Evolutionary conservation across 2,888 invertebrate genomes (phyloP).

Genomic region (Xylocampa areola): DNA sequence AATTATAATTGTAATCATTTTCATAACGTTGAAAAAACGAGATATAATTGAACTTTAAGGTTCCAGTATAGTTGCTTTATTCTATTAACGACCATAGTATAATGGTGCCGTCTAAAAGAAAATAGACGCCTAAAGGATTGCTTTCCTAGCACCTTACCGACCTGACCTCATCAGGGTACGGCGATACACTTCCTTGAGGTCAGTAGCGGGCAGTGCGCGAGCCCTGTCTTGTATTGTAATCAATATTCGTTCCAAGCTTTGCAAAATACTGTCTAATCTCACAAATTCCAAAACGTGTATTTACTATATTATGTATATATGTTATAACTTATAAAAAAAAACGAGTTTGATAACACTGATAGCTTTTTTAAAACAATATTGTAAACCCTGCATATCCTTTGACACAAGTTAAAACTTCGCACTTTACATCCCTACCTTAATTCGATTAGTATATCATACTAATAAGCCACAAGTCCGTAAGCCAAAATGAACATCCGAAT

Average conservation of each 20-base stretch:
- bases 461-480: slow-evolving; percentile 16
- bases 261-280: slow-evolving; percentile 16
- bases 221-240: slow-evolving; percentile 44
- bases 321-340: no score
- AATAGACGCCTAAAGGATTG: neutral
- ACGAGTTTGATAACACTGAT: no score
- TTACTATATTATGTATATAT: no score
- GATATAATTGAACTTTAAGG: no score
- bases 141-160: slow-evolving; percentile 8
- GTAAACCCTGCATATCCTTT: no score
- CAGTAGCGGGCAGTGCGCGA: slow-evolving; percentile 47
- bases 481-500: slow-evolving; percentile 5
- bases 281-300: no score
- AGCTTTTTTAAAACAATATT: no score
- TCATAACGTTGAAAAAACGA: no score
- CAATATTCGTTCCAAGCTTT: slow-evolving; percentile 46
- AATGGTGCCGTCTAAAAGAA: neutral
- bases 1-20: no score
- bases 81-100: no score
- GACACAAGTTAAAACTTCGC: no score
- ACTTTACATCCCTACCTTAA: slow-evolving; percentile 19
- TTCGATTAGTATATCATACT: slow-evolving; percentile 27
- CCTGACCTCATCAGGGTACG: slow-evolving; percentile 21
- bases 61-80: no score
- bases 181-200: slow-evolving; percentile 61